Percentiles rank a stretch among this genome's conserved stretches.
phyloP scores from a whole-genome alignment of 2,113 vertebrate genomes.

The Myotis lucifugus region DNA sequence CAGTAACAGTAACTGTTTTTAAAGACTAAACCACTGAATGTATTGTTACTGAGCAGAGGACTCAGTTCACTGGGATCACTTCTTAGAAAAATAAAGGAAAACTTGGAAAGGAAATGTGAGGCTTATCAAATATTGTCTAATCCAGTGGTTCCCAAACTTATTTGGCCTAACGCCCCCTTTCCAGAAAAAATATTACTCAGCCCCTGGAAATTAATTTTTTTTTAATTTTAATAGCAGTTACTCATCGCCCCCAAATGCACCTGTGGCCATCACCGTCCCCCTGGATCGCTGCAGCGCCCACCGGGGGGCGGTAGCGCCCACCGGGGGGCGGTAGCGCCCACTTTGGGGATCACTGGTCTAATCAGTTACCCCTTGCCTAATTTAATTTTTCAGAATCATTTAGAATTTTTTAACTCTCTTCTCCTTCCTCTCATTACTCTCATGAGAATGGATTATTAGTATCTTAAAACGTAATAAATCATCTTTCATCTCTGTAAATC shows the following conservation, averaged over 20 bases:
- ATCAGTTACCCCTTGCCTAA: not conserved
- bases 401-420: conserved; percentile 14
- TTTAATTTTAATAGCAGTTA: no score
- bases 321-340: no score
- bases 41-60: not conserved
- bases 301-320: no score
- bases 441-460: not conserved
- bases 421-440: not conserved
- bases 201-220: no score
- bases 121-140: conserved; percentile 6
- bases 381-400: conserved; percentile 18
- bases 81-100: conserved; percentile 47
- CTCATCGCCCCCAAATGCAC: no score
- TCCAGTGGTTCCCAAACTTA: no score
- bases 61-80: not conserved
- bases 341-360: no score
- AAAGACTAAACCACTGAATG: not conserved
- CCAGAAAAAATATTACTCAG: no score
- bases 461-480: conserved; percentile 4
- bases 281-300: no score
- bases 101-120: not conserved
- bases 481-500: not conserved
- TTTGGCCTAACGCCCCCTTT: no score
- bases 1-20: not conserved
- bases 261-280: no score